Percentiles rank a stretch among this genome's conserved stretches.
Conservation (phyloP, 2,888 invertebrate genomes). For the Erannis defoliaria region DNA sequence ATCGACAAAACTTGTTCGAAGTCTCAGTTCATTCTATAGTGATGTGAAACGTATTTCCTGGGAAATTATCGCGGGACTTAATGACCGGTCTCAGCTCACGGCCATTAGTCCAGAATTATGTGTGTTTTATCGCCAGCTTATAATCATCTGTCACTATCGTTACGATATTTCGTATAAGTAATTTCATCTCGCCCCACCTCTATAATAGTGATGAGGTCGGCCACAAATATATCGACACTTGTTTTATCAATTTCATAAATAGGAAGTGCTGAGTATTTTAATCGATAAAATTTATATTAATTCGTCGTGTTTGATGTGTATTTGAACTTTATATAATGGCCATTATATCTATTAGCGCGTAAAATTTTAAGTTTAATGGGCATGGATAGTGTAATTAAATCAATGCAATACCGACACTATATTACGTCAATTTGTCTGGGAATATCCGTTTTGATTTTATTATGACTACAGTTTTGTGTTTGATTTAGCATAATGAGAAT, state of each 20-base stretch:
- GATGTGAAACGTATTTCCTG: slow-evolving; percentile 76
- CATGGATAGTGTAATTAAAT: slow-evolving; percentile 15
- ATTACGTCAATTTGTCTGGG: slow-evolving; percentile 1
- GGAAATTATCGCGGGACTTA: slow-evolving; percentile 67
- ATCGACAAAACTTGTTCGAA: slow-evolving; percentile 55
- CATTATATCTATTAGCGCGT: slow-evolving; percentile 15
- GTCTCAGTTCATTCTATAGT: slow-evolving; percentile 50
- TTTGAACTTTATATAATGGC: slow-evolving; percentile 21
- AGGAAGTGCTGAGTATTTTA: slow-evolving; percentile 5
- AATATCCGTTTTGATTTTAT: slow-evolving; percentile 15
- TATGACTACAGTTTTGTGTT: slow-evolving; percentile 1
- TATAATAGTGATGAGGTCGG: slow-evolving; percentile 59
- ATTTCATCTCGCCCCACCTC: slow-evolving; percentile 79
- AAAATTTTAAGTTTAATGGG: slow-evolving; percentile 18
- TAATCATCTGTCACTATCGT: slow-evolving; percentile 87
- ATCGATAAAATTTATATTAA: slow-evolving; percentile 6
- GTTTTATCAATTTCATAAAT: slow-evolving; percentile 12
- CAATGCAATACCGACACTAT: slow-evolving; percentile 16
- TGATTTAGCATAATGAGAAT: slow-evolving; percentile 8
- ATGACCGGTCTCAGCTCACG: slow-evolving; percentile 56
- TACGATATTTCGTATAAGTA: slow-evolving; percentile 82
- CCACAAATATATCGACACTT: slow-evolving; percentile 40
- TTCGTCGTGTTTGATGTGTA: slow-evolving; percentile 1
- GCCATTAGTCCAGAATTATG: slow-evolving; percentile 83
- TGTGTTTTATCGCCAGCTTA: slow-evolving; percentile 86